These are phyloP conservation scores for Cricetomys ansorgei DNA, from an alignment of 2,113 vertebrate species.

Conservation along the genomic window DNA sequence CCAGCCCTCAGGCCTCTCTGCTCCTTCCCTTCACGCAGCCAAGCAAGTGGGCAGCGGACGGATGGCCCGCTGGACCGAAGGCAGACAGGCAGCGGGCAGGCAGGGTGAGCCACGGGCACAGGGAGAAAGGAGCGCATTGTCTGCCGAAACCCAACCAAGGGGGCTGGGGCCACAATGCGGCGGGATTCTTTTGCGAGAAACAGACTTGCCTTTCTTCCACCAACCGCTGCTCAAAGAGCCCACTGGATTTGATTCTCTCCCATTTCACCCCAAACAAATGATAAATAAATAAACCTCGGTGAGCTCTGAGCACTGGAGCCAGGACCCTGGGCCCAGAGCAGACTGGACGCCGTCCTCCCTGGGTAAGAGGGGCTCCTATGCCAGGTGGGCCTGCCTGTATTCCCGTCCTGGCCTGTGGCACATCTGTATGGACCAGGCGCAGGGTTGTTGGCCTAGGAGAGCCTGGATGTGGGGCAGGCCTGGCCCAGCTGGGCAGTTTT, in stretches of 20 bases:
- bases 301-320: constrained; percentile 50
- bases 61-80: constrained; percentile 66
- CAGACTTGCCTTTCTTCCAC: constrained; percentile 78
- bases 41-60: constrained; percentile 69
- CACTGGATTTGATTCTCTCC: constrained; percentile 73
- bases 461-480: background rate
- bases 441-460: background rate
- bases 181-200: constrained; percentile 75
- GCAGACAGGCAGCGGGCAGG: constrained; percentile 59
- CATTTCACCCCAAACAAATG: constrained; percentile 79
- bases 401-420: background rate
- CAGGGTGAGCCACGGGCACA: constrained; percentile 61
- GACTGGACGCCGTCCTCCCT: background rate
- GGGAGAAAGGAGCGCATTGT: constrained; percentile 79
- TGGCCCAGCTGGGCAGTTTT: background rate
- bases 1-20: background rate
- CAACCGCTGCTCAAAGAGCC: constrained; percentile 70
- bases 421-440: background rate
- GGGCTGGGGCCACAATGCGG: constrained; percentile 63
- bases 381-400: background rate
- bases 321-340: constrained; percentile 45
- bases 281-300: constrained; percentile 78
- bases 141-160: constrained; percentile 71
- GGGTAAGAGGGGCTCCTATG: background rate
- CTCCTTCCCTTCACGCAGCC: constrained; percentile 48